A percentile compares a stretch with the other conserved stretches of the same genome.
These are phyloP conservation scores for Clarias platycephalus DNA, from an alignment of 2,797 vertebrate species.

Conservation along the genomic window DNA sequence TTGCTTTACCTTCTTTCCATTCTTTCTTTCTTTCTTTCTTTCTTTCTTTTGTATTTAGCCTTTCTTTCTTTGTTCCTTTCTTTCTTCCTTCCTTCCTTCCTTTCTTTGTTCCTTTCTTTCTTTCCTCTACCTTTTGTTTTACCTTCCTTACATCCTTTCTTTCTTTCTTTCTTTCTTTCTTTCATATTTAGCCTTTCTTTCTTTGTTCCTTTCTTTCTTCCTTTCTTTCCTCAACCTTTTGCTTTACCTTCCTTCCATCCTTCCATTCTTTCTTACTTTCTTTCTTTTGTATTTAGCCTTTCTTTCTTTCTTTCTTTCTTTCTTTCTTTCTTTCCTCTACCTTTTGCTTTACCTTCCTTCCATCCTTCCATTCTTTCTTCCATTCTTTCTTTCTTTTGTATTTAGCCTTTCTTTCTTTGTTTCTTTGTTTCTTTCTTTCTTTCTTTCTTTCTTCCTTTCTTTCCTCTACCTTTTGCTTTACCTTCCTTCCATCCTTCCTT, in stretches of 20 bases:
- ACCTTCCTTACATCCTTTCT: not conserved
- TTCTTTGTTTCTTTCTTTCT: not conserved
- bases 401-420: not conserved
- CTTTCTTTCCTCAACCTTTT: too few species aligned
- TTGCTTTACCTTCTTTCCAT: not conserved
- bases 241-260: not conserved
- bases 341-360: too few species aligned
- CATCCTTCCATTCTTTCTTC: not conserved
- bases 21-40: not conserved
- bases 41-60: not conserved
- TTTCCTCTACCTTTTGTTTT: not conserved
- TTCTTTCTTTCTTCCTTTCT: too few species aligned
- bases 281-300: not conserved
- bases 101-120: not conserved
- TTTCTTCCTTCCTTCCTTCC: not conserved
- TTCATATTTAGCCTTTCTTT: not conserved
- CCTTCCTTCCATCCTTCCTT: not conserved
- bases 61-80: too few species aligned
- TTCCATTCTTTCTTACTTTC: too few species aligned
- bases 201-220: not conserved
- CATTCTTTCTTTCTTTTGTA: too few species aligned
- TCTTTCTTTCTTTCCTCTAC: not conserved
- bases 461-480: too few species aligned
- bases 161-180: not conserved
- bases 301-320: not conserved